phyloP scores from a whole-genome alignment of 1,140 invertebrate genomes.

The Leptopilina boulardi region DNA sequence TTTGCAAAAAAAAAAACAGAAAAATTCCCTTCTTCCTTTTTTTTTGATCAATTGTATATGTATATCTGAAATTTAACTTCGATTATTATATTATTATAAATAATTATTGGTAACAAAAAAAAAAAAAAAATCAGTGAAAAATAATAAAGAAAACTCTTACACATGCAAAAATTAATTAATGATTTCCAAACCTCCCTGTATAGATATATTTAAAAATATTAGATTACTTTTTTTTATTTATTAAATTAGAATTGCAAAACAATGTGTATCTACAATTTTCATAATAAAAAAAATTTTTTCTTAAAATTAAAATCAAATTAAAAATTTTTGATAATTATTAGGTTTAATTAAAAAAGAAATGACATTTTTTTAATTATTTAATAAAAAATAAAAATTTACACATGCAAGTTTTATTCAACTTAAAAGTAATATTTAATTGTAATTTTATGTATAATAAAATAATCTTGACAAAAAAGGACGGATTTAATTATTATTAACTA shows the following conservation, averaged over 20 bases:
- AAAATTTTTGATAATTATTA: too few relatives aligned
- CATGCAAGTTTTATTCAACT: neutral
- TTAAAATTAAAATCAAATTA: too few relatives aligned
- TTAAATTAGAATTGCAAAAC: neutral
- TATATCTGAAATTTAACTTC: slow-evolving; percentile 51
- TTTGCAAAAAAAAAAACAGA: slow-evolving; percentile 35
- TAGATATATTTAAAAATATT: neutral
- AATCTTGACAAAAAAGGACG: slow-evolving; percentile 39
- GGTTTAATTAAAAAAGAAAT: too few relatives aligned
- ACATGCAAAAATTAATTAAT: slow-evolving; percentile 44
- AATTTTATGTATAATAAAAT: neutral
- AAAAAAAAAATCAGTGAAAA: slow-evolving; percentile 52
- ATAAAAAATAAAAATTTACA: slow-evolving; percentile 18
- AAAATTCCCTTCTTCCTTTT: slow-evolving; percentile 45
- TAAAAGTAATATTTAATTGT: neutral
- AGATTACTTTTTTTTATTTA: neutral
- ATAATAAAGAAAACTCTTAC: slow-evolving; percentile 68
- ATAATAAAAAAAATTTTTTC: too few relatives aligned
- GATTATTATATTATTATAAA: slow-evolving; percentile 42
- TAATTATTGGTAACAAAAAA: slow-evolving; percentile 58
- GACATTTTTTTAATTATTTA: neutral
- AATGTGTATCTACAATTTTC: too few relatives aligned
- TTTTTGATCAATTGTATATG: slow-evolving; percentile 55
- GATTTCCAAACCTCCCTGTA: slow-evolving; percentile 1
- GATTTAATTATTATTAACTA: slow-evolving; percentile 46